Base-by-base conservation (phyloP, 2,797 vertebrate genomes). In the Karalla daura region DNA sequence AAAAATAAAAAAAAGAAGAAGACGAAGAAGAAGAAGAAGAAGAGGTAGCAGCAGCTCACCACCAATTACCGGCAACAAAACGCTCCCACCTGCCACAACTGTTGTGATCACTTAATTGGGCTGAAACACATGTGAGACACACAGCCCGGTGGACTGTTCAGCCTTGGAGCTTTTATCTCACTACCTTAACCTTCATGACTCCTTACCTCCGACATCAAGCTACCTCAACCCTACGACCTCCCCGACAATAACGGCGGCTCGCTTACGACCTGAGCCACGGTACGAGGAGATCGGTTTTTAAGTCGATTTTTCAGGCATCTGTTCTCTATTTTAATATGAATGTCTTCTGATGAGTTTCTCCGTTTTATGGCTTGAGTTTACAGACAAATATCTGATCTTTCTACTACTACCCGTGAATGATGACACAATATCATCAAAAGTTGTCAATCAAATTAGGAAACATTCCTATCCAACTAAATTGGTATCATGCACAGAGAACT, bases 241-340 rank as follows among this genome's bases (percentile, higher is more conserved):
- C 14, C 25, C n/a, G 40, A 43, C 10, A 40, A 30, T 17, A 3
- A 10, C 39, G 30, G 18, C 37, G 49, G 49, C 21, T 62, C 46
- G 44, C 43, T 39, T 49, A n/a, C 8, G 8, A 35, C 24, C 9
- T 23, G 39, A 68, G 33, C 55, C 58, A 45, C 2, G 24, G 17
- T 63, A 63, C 44, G 32, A 56, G 58, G 25, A 37, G 33, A 47
- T 60, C 35, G 35, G 11, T 18, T 54, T 36, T 33, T n/a, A 15
- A 33, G 37, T 7, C 12, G 8, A 8, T 32, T 32, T 32, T 32
- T 32, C 12, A n/a, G n/a, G n/a, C n/a, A n/a, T n/a, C n/a, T 32
- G 7, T 35, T 35, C 4, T 9, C n/a, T 56, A 25, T 39, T 54
- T 45, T 18, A 47, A 13, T 17, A 7, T 63, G 28, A 53, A 36